A percentile compares a stretch with the other conserved stretches of the same genome.
Evolutionary conservation across 2,113 vertebrate species (phyloP).

Genomic region (Cottus gobio): DNA sequence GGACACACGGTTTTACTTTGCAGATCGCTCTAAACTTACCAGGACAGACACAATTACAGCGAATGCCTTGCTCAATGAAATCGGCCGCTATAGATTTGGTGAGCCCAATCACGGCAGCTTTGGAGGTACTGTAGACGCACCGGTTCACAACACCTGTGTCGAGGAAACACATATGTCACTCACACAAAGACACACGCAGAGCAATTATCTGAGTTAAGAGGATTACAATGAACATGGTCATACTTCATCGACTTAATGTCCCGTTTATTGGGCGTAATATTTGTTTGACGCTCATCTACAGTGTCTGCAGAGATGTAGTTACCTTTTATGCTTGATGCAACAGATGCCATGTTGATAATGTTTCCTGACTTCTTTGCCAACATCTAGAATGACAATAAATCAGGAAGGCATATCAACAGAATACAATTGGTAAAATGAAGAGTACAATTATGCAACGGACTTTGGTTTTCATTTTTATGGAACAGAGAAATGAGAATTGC

Average conservation of each 20-base stretch:
- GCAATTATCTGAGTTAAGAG: constrained; percentile 63
- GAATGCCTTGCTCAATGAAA: constrained; percentile 93
- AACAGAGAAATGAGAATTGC: constrained; percentile 1
- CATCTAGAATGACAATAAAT: constrained; percentile 85
- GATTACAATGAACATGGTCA: constrained; percentile 61
- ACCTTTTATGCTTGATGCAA: constrained; percentile 97
- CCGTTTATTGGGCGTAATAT: constrained; percentile 32
- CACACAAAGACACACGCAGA: constrained; percentile 39
- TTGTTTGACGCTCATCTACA: constrained; percentile 11
- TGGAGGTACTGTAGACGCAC: constrained; percentile 92
- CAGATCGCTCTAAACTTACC: constrained; percentile 81
- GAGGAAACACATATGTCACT: constrained; percentile 52
- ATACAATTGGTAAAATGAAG: not conserved
- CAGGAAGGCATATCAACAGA: not conserved
- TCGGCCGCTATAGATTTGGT: constrained; percentile 95
- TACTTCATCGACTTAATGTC: constrained; percentile 38
- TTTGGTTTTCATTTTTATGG: not conserved
- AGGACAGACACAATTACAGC: constrained; percentile 95
- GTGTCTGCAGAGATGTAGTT: not conserved
- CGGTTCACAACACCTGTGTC: constrained; percentile 89
- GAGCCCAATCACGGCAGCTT: constrained; percentile 94
- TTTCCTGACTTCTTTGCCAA: constrained; percentile 91
- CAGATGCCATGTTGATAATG: constrained; percentile 97
- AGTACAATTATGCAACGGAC: not conserved
- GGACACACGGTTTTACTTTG: not conserved